Evolutionary conservation across 2,888 invertebrate genomes (phyloP), one percentile per base, ranked within the genome.

Genomic region (Amiota communis): DNA sequence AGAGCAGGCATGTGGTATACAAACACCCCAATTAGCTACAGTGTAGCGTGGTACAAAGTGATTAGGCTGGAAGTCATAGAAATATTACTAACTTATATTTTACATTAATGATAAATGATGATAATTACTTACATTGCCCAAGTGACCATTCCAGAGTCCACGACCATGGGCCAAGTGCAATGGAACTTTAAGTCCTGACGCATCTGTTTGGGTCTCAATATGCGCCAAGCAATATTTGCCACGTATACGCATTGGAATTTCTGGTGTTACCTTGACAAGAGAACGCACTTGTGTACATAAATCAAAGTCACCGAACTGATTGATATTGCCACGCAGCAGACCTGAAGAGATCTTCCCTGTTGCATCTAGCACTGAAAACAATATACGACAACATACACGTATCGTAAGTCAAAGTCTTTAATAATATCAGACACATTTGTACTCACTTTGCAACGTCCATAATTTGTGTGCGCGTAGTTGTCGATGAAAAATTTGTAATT

Each of bases 361-460:
- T 48, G 94, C 92, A 88, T 94, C 94, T 84, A 94, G 90, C 93
- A 94, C 94, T 94, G 90, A 36, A 36, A 36, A 36, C n/a, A n/a
- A n/a, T n/a, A n/a, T n/a, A n/a, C n/a, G n/a, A n/a, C n/a, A 36
- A 23, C 17, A 48, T 10, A 72, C 46, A 17, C 15, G 17, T 63
- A 63, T 63, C 2, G 6, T 8, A 6, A 48, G 36, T 8, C n/a
- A 48, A 51, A 23, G 20, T 13, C n/a, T 47, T 49, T 17, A 12
- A 4, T 59, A 11, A 20, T 61, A 63, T 20, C 11, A 15, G 17
- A 61, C n/a, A n/a, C n/a, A 63, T 2, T 12, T 48, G 13, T 80
- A 91, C 93, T 92, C 91, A 94, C 94, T 94, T 89, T 93, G 93
- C 80, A 94, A 88, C 73, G 94, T 93, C 94, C 94, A 94, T 79